A percentile compares a stretch with the other conserved stretches of the same genome.
These are phyloP conservation scores for Rhagoletis pomonella DNA, from an alignment of 1,140 invertebrate species.

Conservation along the genomic window DNA sequence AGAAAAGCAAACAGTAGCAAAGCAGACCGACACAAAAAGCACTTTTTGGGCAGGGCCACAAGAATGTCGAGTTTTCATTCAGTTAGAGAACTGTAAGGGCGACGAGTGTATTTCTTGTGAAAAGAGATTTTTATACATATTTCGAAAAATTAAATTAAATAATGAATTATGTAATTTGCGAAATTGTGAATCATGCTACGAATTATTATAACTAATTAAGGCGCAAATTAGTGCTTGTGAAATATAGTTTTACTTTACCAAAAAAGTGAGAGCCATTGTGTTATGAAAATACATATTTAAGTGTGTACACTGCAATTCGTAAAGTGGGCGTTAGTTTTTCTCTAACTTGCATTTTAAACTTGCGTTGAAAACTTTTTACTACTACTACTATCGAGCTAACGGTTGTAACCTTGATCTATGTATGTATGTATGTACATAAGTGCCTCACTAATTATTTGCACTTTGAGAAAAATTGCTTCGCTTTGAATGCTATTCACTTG, in stretches of 20 bases:
- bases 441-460: constrained; percentile 17
- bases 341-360: background rate
- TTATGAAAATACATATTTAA: background rate
- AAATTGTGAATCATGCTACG: background rate
- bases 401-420: constrained; percentile 36
- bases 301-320: background rate
- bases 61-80: constrained; percentile 26
- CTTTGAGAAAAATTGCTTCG: constrained; percentile 25
- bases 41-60: constrained; percentile 47
- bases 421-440: background rate
- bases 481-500: constrained; percentile 31
- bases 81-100: constrained; percentile 12
- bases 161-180: no score
- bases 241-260: background rate
- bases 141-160: background rate
- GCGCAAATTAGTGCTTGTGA: background rate
- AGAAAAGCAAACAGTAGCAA: constrained; percentile 11
- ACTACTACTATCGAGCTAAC: constrained; percentile 8
- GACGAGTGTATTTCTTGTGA: background rate
- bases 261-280: background rate
- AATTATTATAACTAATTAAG: background rate
- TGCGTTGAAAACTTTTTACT: background rate
- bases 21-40: constrained; percentile 27
- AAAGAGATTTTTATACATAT: constrained; percentile 38
- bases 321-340: background rate